A percentile compares a stretch with the other conserved stretches of the same genome.
phyloP scores from a whole-genome alignment of 2,888 invertebrate genomes.

The Macroteleia sp. region DNA sequence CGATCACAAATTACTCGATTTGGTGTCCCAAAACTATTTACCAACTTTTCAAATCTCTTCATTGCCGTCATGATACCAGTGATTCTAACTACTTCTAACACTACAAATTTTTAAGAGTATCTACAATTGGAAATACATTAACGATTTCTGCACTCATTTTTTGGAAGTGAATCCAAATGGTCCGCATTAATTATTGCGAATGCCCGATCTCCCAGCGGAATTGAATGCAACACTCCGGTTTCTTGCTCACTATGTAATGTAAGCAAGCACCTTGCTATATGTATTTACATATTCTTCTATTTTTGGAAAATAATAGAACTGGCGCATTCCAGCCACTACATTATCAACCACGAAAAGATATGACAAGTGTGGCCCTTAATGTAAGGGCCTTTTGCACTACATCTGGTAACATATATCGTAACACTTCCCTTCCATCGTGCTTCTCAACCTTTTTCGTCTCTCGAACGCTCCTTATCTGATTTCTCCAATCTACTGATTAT shows the following conservation, averaged over 20 bases:
- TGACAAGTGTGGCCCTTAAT: conserved; percentile 57
- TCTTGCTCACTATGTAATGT: background rate
- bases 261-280: background rate
- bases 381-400: conserved; percentile 13
- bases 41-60: conserved; percentile 21
- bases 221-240: background rate
- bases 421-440: too few species aligned
- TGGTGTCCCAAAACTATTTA: conserved; percentile 51
- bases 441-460: background rate
- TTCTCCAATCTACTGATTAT: background rate
- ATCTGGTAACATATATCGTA: conserved; percentile 4
- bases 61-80: conserved; percentile 18
- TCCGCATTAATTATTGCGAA: background rate
- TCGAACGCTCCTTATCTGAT: background rate
- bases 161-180: background rate
- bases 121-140: background rate
- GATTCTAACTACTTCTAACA: background rate
- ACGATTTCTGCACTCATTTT: background rate
- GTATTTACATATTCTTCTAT: background rate
- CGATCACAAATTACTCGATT: conserved; percentile 50
- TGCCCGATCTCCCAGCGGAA: background rate
- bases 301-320: background rate
- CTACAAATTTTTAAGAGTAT: conserved; percentile 14
- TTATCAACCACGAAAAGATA: conserved; percentile 56
- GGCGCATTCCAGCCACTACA: conserved; percentile 21